Evolutionary conservation across 1,140 invertebrate genomes (phyloP).

Genomic region (Scaptomyza pallida): DNA sequence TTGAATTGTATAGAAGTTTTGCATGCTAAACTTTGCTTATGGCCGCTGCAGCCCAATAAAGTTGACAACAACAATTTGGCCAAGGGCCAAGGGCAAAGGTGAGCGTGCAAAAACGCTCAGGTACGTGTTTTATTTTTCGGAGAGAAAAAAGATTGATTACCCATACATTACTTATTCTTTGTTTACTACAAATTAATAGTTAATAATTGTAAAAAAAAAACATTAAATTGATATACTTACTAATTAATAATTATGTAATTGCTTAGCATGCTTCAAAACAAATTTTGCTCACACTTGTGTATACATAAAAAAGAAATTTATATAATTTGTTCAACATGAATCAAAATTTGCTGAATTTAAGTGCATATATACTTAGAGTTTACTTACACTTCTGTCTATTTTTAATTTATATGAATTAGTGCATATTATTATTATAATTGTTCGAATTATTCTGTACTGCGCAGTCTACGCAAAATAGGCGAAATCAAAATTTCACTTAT

Average conservation of each 20-base stretch:
- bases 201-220: constrained; percentile 68
- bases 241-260: constrained; percentile 61
- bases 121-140: constrained; percentile 84
- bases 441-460: constrained; percentile 34
- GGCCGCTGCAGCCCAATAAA: constrained; percentile 3
- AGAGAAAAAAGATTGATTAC: constrained; percentile 87
- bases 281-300: constrained; percentile 64
- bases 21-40: constrained; percentile 43
- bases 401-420: constrained; percentile 48
- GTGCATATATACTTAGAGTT: constrained; percentile 73
- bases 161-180: constrained; percentile 82
- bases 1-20: constrained; percentile 82
- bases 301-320: too few species aligned
- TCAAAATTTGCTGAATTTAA: constrained; percentile 82
- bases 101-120: constrained; percentile 79
- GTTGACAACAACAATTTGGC: constrained; percentile 7
- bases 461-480: constrained; percentile 53
- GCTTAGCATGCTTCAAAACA: constrained; percentile 64
- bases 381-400: constrained; percentile 33
- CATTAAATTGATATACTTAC: constrained; percentile 45
- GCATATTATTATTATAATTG: constrained; percentile 49
- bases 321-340: constrained; percentile 70
- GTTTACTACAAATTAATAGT: constrained; percentile 78
- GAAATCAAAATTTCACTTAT: constrained; percentile 74
- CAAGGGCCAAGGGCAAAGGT: not conserved